Percentiles rank a stretch among this genome's conserved stretches.
phyloP scores from a whole-genome alignment of 2,797 vertebrate species.

The Darevskia nairensis region DNA sequence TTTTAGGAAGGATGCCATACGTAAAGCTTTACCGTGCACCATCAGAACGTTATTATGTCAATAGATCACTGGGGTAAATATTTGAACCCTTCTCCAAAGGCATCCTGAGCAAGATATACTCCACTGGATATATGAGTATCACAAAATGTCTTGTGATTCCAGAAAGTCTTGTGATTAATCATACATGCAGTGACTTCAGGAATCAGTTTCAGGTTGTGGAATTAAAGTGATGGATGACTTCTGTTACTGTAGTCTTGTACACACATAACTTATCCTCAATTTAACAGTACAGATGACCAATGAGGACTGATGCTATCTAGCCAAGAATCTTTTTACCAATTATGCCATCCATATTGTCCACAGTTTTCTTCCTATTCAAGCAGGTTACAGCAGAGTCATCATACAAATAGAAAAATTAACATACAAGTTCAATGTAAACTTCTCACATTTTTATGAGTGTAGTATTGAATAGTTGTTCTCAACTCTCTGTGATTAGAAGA shows the following conservation, averaged over 20 bases:
- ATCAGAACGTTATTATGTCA: slow-evolving; percentile 49
- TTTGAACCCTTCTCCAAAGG: slow-evolving; percentile 52
- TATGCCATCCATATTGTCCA: neutral
- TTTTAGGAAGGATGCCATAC: slow-evolving; percentile 30
- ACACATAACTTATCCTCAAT: slow-evolving; percentile 7
- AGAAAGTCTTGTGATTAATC: slow-evolving; percentile 62
- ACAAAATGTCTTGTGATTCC: slow-evolving; percentile 52
- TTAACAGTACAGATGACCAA: neutral
- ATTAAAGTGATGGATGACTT: slow-evolving; percentile 36
- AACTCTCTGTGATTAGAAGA: neutral
- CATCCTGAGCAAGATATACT: slow-evolving; percentile 33
- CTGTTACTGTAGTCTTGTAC: neutral
- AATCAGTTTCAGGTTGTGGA: slow-evolving; percentile 52
- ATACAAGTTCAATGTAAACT: neutral
- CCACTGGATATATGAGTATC: slow-evolving; percentile 54
- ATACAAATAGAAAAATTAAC: neutral
- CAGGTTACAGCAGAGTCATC: neutral
- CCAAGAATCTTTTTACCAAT: neutral
- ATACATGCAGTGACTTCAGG: slow-evolving; percentile 57
- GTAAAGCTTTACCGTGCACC: too few species aligned
- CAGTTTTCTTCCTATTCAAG: neutral
- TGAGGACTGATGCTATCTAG: neutral
- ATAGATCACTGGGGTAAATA: slow-evolving; percentile 51
- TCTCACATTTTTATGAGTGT: neutral
- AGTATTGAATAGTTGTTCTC: neutral